Evolutionary conservation across 2,888 invertebrate genomes (phyloP).

Genomic region (Melanargia galathea): DNA sequence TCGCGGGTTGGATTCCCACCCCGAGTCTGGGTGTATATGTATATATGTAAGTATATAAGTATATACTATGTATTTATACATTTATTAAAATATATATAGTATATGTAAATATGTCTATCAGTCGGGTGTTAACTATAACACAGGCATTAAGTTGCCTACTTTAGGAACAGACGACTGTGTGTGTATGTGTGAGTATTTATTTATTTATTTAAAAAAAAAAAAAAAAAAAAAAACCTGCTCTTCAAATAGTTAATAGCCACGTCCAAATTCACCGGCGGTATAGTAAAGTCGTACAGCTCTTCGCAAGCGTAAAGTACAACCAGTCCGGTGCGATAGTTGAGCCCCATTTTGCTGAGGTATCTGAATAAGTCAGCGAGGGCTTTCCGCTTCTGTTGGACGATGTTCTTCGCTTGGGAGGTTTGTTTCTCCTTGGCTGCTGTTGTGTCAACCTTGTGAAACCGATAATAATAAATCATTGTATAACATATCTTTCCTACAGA

Average conservation of each 20-base stretch:
- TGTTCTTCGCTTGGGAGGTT: constrained; percentile 89
- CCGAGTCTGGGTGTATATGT: no score
- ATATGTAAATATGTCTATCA: no score
- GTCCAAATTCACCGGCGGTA: constrained; percentile 87
- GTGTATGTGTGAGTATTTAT: no score
- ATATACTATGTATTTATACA: no score
- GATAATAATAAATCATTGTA: constrained; percentile 7
- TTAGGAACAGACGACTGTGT: no score
- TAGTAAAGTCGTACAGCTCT: constrained; percentile 83
- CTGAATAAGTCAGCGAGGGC: constrained; percentile 94
- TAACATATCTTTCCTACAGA: no score
- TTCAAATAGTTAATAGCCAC: constrained; percentile 81
- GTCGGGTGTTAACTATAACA: no score
- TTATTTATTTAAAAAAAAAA: no score
- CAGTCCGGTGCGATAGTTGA: constrained; percentile 91
- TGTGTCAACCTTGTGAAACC: constrained; percentile 73
- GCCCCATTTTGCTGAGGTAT: constrained; percentile 86
- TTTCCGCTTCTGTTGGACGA: constrained; percentile 92
- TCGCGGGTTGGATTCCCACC: no score
- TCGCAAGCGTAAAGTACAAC: constrained; percentile 78
- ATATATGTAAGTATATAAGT: no score
- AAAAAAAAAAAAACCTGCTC: constrained; percentile 57
- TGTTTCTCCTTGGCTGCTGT: constrained; percentile 86
- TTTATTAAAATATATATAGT: no score
- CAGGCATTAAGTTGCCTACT: no score